These are phyloP conservation scores for Clepsis dumicolana DNA, from an alignment of 2,888 invertebrate genomes.

Conservation along the genomic window DNA sequence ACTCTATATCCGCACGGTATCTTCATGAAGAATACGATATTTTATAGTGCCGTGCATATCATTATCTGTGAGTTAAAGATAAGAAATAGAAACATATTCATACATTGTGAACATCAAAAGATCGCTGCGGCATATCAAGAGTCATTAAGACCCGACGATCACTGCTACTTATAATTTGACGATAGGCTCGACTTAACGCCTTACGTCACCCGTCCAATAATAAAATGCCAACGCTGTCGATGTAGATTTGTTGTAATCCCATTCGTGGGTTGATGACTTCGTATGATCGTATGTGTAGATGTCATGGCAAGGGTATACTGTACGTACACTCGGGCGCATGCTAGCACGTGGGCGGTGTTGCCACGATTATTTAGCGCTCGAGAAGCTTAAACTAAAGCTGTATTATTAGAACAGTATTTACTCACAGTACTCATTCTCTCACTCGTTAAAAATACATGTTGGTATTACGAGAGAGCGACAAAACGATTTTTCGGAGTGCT, in stretches of 20 bases:
- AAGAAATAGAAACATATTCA: background rate
- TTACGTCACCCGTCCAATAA: slow-evolving; percentile 78
- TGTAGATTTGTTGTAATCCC: slow-evolving; percentile 77
- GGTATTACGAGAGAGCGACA: background rate
- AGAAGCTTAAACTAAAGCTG: slow-evolving; percentile 15
- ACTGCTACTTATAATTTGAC: slow-evolving; percentile 48
- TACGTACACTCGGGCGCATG: slow-evolving; percentile 31
- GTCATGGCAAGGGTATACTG: slow-evolving; percentile 78
- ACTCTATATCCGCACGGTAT: background rate
- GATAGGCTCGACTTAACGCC: slow-evolving; percentile 51
- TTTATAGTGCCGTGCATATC: background rate
- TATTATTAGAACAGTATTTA: slow-evolving; percentile 2
- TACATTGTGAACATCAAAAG: slow-evolving; percentile 13
- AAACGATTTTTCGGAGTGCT: background rate
- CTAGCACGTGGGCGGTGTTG: slow-evolving; percentile 42
- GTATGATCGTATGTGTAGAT: slow-evolving; percentile 77
- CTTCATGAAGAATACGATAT: background rate
- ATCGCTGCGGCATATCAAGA: slow-evolving; percentile 25
- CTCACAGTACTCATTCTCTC: background rate
- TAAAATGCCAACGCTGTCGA: slow-evolving; percentile 73
- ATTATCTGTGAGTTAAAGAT: background rate
- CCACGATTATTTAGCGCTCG: slow-evolving; percentile 31
- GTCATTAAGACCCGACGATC: slow-evolving; percentile 20
- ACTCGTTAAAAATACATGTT: background rate
- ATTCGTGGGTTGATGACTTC: slow-evolving; percentile 80